These are phyloP conservation scores for Drosophila infuscata DNA, from an alignment of 2,888 invertebrate genomes.

Conservation along the genomic window DNA sequence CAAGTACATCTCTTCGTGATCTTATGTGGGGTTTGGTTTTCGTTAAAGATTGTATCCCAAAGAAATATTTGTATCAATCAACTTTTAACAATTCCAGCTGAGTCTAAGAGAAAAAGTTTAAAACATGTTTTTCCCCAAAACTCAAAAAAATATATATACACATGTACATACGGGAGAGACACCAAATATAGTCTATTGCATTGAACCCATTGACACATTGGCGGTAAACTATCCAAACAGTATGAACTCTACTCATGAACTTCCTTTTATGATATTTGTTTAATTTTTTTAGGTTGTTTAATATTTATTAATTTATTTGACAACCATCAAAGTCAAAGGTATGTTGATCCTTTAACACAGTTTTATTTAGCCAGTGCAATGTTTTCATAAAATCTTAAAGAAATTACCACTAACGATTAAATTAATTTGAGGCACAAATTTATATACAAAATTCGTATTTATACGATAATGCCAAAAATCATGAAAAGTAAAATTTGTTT, in stretches of 20 bases:
- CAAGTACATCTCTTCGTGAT: too few relatives aligned
- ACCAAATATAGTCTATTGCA: background rate
- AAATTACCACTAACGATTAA: background rate
- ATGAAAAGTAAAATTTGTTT: background rate
- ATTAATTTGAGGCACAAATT: background rate
- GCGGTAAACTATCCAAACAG: background rate
- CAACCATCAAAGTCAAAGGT: background rate
- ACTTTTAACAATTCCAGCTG: background rate
- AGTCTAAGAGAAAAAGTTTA: background rate
- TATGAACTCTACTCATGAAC: background rate
- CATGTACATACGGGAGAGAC: background rate
- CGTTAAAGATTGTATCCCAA: background rate
- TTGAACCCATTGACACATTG: background rate
- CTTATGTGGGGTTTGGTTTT: too few relatives aligned
- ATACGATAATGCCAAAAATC: background rate
- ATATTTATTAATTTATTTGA: background rate
- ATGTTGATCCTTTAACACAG: background rate
- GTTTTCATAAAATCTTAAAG: too few relatives aligned
- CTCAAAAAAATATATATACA: background rate
- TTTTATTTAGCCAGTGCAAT: background rate
- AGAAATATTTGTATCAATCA: background rate
- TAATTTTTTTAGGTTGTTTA: background rate
- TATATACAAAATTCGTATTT: background rate
- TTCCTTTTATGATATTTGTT: background rate
- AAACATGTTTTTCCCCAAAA: too few relatives aligned